phyloP scores from a whole-genome alignment of 2,113 vertebrate genomes.

The Otis tarda region DNA sequence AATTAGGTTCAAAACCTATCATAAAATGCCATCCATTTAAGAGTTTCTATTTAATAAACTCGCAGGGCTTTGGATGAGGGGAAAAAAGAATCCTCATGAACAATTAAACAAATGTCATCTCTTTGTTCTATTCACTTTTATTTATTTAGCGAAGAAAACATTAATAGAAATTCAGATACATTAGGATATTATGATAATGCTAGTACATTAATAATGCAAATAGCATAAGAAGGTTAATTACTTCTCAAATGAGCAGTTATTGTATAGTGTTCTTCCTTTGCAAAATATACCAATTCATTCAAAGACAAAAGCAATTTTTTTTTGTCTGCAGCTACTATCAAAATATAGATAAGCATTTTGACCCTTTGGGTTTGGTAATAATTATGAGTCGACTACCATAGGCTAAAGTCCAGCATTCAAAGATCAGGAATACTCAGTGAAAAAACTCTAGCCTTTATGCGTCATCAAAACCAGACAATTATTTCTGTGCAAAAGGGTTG shows the following conservation, averaged over 20 bases:
- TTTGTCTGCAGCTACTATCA: neutral
- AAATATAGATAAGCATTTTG: slow-evolving; percentile 20
- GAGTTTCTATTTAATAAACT: slow-evolving; percentile 62
- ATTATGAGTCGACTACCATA: neutral
- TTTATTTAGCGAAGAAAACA: slow-evolving; percentile 72
- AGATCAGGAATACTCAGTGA: neutral
- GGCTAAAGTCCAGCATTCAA: neutral
- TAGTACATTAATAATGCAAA: slow-evolving; percentile 73
- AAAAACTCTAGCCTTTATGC: neutral
- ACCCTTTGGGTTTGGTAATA: slow-evolving; percentile 11
- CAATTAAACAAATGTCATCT: slow-evolving; percentile 71
- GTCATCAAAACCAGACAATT: neutral
- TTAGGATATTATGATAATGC: slow-evolving; percentile 65
- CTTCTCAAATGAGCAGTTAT: slow-evolving; percentile 65
- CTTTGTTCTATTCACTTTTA: slow-evolving; percentile 56
- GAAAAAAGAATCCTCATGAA: slow-evolving; percentile 45
- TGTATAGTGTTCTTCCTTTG: slow-evolving; percentile 40
- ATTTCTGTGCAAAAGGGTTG: neutral
- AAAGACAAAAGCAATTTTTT: slow-evolving; percentile 10
- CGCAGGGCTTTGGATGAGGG: slow-evolving; percentile 24
- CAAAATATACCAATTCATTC: slow-evolving; percentile 32
- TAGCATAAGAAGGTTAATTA: slow-evolving; percentile 74
- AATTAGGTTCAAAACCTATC: slow-evolving; percentile 72
- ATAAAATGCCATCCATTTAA: slow-evolving; percentile 70
- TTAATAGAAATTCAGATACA: slow-evolving; percentile 67